Conservation (phyloP, 64 coral and sea anemone genomes). For the Montipora cactus region DNA sequence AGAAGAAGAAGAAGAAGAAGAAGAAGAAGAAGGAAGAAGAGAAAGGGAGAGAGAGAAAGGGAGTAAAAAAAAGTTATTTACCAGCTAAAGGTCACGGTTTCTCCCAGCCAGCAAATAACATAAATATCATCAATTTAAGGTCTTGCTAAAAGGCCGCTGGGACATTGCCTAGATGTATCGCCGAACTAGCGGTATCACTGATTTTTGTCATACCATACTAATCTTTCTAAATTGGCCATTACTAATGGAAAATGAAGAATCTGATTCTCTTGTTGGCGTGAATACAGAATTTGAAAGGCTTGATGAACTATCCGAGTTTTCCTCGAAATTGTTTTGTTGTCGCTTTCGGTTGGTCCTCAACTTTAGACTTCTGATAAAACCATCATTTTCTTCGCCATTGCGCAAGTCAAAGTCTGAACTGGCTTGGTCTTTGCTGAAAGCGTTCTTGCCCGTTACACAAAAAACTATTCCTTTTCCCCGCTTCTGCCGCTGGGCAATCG, state of each 20-base stretch:
- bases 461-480: constrained; percentile 15
- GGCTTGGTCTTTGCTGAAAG: neutral
- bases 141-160: too few relatives aligned
- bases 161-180: too few relatives aligned
- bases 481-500: neutral
- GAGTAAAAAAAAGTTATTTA: too few relatives aligned
- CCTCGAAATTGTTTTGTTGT: neutral
- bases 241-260: neutral
- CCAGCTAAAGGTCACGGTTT: too few relatives aligned
- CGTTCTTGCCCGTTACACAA: constrained; percentile 15
- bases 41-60: too few relatives aligned
- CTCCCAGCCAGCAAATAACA: too few relatives aligned
- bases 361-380: neutral
- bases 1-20: too few relatives aligned
- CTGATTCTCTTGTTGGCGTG: neutral
- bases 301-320: neutral
- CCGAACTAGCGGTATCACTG: too few relatives aligned
- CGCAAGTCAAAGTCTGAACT: neutral
- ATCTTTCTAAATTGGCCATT: constrained; percentile 22
- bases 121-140: too few relatives aligned
- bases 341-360: neutral
- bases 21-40: too few relatives aligned
- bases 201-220: neutral
- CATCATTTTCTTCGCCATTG: neutral
- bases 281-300: neutral